phyloP scores from a whole-genome alignment of 2,888 invertebrate species.

The Drosophila barbarae region DNA sequence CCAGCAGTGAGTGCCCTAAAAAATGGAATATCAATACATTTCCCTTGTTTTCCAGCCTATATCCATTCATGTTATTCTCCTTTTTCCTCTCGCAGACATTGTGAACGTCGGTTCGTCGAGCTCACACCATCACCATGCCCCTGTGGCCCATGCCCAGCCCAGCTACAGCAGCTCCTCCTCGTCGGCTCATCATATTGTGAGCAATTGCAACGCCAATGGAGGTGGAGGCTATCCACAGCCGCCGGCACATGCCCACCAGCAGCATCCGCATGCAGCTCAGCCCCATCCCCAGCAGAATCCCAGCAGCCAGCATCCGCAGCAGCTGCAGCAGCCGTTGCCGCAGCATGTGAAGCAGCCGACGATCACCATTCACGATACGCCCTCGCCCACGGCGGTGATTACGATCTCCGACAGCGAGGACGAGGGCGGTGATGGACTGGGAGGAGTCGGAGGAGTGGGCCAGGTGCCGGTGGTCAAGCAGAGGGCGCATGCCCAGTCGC shows the following conservation, averaged over 20 bases:
- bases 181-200: slow-evolving; percentile 68
- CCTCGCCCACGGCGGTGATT: slow-evolving; percentile 96
- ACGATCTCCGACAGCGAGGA: slow-evolving; percentile 98
- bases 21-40: not conserved
- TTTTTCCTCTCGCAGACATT: slow-evolving; percentile 58
- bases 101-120: slow-evolving; percentile 64
- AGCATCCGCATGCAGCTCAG: slow-evolving; percentile 46
- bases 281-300: slow-evolving; percentile 39
- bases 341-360: slow-evolving; percentile 83
- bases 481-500: slow-evolving; percentile 78
- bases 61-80: slow-evolving; percentile 1
- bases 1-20: slow-evolving; percentile 70
- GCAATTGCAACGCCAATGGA: slow-evolving; percentile 62
- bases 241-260: slow-evolving; percentile 62
- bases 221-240: slow-evolving; percentile 52
- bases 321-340: slow-evolving; percentile 45
- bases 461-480: slow-evolving; percentile 70
- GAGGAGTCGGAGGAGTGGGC: slow-evolving; percentile 49
- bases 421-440: slow-evolving; percentile 82
- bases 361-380: slow-evolving; percentile 96
- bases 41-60: not conserved
- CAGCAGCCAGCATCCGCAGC: slow-evolving; percentile 39
- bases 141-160: slow-evolving; percentile 65
- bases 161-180: slow-evolving; percentile 57
- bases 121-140: slow-evolving; percentile 72